Base-by-base conservation (phyloP, 2,797 vertebrate genomes). In the Ctenosaura bakeri region DNA sequence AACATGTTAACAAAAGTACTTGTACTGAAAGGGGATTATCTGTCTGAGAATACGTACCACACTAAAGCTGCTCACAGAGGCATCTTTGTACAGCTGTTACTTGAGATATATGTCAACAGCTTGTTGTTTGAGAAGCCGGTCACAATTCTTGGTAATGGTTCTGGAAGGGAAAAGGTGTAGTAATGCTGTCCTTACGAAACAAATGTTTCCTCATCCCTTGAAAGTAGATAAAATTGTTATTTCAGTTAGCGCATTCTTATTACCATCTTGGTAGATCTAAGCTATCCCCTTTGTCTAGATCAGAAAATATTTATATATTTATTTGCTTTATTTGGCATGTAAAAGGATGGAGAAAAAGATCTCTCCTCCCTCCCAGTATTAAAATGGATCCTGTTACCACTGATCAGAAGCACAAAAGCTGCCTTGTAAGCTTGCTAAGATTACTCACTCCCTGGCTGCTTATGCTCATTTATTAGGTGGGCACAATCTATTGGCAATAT, bases 91-190 rank as follows among this genome's bases (percentile, higher is more conserved):
- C 66, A 38, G 64, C 80, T 29, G 94, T 77, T 88, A 92, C 56
- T 88, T 90, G 93, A 95, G 92, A 91, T 69, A 86, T 54, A 93
- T 92, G 88, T 91, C 95, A 92, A 86, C 88, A 92, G 84, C 84
- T 92, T 94, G 88, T 87, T 0, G 1, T 88, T 92, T 66, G 8
- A 6, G 0, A 50, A 93, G 52, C 52, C 88, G 88, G 59, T 85
- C 90, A 89, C 91, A 78, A 74, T 74, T 86, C 50, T 56, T 10
- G 32, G 77, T 52, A 82, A 35, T 24, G 56, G 59, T 87, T 38
- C 20, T 78, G 46, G 26, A 12, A 38, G 29, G 42, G 80, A 87
- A 56, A 46, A 54, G 64, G 6, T 62, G 69, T 56, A 82, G 66
- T 42, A n/a, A 62, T 59, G 64, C 3, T 46, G 0, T 59, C 69